Conservation (phyloP, 37 sponge, comb jelly and placozoan genomes). For the Beroe ovata region DNA sequence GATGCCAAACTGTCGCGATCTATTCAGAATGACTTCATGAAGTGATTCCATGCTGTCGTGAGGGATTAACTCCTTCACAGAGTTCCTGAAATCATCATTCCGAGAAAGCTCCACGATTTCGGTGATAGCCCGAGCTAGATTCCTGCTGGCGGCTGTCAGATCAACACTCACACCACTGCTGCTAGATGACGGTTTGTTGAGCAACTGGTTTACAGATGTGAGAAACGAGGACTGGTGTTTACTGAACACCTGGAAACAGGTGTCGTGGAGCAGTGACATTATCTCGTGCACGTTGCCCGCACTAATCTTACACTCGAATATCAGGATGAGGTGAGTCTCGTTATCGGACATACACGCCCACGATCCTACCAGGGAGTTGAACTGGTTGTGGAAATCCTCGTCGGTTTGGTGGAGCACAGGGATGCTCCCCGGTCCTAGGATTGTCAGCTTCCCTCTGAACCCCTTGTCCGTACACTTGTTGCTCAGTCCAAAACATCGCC, state of each 20-base stretch:
- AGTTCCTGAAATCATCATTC: slow-evolving; percentile 34
- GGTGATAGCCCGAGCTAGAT: slow-evolving; percentile 7
- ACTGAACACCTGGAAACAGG: slow-evolving; percentile 36
- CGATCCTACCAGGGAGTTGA: not conserved
- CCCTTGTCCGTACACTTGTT: slow-evolving; percentile 5
- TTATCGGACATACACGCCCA: slow-evolving; percentile 28
- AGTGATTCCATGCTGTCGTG: slow-evolving; percentile 17
- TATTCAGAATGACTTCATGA: slow-evolving; percentile 7
- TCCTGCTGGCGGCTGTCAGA: not conserved
- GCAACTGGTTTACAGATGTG: slow-evolving; percentile 1
- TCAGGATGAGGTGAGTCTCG: slow-evolving; percentile 23
- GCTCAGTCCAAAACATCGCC: slow-evolving; percentile 26
- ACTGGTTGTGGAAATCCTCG: slow-evolving; percentile 1
- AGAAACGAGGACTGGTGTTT: slow-evolving; percentile 10
- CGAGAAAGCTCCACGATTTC: slow-evolving; percentile 3
- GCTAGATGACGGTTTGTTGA: not conserved
- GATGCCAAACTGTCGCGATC: slow-evolving; percentile 22
- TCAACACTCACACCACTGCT: slow-evolving; percentile 12
- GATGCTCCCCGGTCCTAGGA: slow-evolving; percentile 17
- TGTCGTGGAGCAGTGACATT: slow-evolving; percentile 12
- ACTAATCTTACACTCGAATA: slow-evolving; percentile 1
- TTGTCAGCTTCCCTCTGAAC: not conserved
- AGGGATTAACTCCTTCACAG: slow-evolving; percentile 17
- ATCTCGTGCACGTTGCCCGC: slow-evolving; percentile 6
- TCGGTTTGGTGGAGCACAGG: slow-evolving; percentile 24